phyloP scores from a whole-genome alignment of 1,140 invertebrate genomes.

The Macrobrachium rosenbergii region DNA sequence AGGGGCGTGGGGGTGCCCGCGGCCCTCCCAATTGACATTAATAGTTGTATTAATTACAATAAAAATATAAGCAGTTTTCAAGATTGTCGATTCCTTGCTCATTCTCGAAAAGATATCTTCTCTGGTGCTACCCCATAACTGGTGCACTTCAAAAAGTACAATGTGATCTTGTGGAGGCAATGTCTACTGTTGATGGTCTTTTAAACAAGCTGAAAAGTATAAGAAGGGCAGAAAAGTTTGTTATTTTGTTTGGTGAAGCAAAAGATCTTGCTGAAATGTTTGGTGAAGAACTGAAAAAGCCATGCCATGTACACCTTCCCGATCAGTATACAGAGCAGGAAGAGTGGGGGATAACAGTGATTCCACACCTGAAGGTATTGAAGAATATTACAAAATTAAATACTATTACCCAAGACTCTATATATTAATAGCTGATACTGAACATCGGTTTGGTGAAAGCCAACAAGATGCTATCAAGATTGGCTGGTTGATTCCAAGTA shows the following conservation, averaged over 20 bases:
- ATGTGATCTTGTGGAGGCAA: slow-evolving; percentile 9
- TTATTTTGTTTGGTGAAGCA: too few relatives aligned
- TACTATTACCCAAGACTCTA: too few relatives aligned
- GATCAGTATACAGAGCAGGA: not conserved
- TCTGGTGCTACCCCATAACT: not conserved
- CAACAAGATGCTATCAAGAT: too few relatives aligned
- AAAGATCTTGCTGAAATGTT: not conserved
- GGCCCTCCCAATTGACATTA: too few relatives aligned
- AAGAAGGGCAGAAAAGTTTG: too few relatives aligned
- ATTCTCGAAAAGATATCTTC: not conserved
- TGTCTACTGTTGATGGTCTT: not conserved
- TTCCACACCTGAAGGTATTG: slow-evolving; percentile 7
- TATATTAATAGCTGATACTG: too few relatives aligned
- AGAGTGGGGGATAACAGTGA: not conserved
- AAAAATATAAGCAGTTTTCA: too few relatives aligned
- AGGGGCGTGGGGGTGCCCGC: not conserved
- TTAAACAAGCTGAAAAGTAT: too few relatives aligned
- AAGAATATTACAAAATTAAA: too few relatives aligned
- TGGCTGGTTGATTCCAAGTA: slow-evolving; percentile 16
- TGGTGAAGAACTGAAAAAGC: slow-evolving; percentile 16
- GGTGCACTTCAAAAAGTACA: not conserved
- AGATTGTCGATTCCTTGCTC: not conserved
- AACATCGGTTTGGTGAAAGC: too few relatives aligned
- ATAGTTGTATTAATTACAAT: not conserved
- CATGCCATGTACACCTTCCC: not conserved